Base-by-base conservation (phyloP, 2,113 vertebrate genomes). In the Cavia aperea region DNA sequence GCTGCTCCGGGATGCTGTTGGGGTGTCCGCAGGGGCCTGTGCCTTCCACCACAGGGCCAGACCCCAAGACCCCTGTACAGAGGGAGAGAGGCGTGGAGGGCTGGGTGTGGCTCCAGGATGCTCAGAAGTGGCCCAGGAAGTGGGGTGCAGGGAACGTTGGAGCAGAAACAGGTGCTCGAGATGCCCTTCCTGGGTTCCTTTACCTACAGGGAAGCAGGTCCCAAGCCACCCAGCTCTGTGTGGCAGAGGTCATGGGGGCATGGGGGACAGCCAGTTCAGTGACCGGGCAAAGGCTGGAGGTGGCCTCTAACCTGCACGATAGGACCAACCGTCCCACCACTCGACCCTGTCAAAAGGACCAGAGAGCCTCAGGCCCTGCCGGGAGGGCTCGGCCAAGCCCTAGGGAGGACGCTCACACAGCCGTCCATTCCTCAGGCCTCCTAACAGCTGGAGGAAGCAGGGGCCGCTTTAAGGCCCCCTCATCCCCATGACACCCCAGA, bases 141-240 rank as follows among this genome's bases (percentile, higher is more conserved):
- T 43, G 2, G 0, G 1, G 51, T n/a, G 39, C 16, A 21, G 16
- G 66, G 91, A 39, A 31, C 21, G 18, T 63, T 51, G 73, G 51
- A 29, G 70, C 0, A 2, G 33, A 31, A 31, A 15, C 19, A 1
- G 29, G 63, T 43, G 63, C 58, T 66, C n/a, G 1, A 36, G 46
- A 54, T 51, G 63, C 73, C 73, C 26, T 63, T 83, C 81, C 94
- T 83, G 70, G 82, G 86, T 73, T 90, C 79, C 36, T 63, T 87
- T 43, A 6, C 43, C 7, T 36, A 33, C 58, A 90, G 36, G 33
- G 26, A 81, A 54, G 90, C 26, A 31, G 46, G 24, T 36, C n/a
- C 73, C 58, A 4, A 63, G n/a, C 62, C 89, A 62, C 0, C 0
- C 18, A 21, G 63, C 83, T 78, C 68, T 60, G 33, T 4, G 43